phyloP scores from a whole-genome alignment of 2,113 vertebrate species.

The Aythya baeri region DNA sequence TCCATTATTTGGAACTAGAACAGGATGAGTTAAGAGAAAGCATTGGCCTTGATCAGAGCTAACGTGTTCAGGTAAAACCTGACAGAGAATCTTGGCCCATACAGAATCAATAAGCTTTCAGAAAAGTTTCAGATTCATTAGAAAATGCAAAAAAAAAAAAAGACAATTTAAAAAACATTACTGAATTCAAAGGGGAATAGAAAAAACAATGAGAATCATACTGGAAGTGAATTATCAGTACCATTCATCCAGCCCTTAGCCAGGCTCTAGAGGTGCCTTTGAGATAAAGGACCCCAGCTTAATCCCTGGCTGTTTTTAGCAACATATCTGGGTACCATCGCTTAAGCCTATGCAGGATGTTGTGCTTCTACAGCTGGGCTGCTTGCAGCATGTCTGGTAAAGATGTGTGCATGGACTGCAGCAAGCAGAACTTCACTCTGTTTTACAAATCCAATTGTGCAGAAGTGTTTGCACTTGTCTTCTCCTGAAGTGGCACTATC shows the following conservation, averaged over 20 bases:
- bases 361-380: not conserved
- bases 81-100: not conserved
- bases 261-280: not conserved
- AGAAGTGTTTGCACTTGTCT: not conserved
- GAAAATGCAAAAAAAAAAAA: not conserved
- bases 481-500: fast-evolving
- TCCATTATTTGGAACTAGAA: not conserved
- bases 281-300: not conserved
- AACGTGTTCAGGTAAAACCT: not conserved
- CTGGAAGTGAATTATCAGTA: not conserved
- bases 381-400: fast-evolving
- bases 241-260: not conserved
- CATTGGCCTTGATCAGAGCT: not conserved
- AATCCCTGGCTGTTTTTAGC: not conserved
- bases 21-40: not conserved
- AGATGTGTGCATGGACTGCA: fast-evolving
- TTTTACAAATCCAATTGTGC: not conserved
- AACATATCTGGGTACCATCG: not conserved
- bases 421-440: fast-evolving
- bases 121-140: not conserved
- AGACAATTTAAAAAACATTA: not conserved
- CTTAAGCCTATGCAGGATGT: fast-evolving
- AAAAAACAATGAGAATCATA: not conserved
- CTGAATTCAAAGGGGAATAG: not conserved
- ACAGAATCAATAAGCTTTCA: not conserved